phyloP scores from a whole-genome alignment of 2,888 invertebrate genomes.

The Elmis aenea region DNA sequence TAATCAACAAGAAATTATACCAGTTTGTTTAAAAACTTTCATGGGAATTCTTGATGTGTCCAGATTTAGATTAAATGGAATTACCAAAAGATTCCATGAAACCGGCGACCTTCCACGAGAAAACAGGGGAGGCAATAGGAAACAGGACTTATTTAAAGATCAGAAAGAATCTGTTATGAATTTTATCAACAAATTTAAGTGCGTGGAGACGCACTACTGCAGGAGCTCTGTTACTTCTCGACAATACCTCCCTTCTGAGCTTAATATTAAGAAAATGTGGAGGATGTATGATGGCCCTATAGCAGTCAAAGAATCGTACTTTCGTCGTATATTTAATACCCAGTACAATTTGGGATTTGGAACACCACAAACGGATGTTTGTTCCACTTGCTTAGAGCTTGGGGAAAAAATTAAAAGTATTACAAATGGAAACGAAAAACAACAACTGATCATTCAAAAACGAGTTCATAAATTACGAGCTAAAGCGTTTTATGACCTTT shows the following conservation, averaged over 20 bases:
- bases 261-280: constrained; percentile 19
- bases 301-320: constrained; percentile 20
- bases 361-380: constrained; percentile 21
- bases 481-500: constrained; percentile 23
- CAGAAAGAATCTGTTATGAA: constrained; percentile 1
- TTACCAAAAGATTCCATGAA: constrained; percentile 13
- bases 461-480: constrained; percentile 22
- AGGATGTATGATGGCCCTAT: constrained; percentile 11
- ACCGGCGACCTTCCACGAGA: constrained; percentile 16
- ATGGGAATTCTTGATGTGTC: constrained; percentile 2
- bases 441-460: constrained; percentile 20
- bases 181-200: constrained; percentile 2
- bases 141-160: constrained; percentile 7
- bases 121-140: constrained; percentile 22
- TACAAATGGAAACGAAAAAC: constrained; percentile 18
- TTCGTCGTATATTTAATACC: constrained; percentile 23
- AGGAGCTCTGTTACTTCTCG: too few relatives aligned
- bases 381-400: constrained; percentile 23
- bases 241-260: constrained; percentile 18
- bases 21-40: constrained; percentile 6
- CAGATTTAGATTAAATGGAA: constrained; percentile 4
- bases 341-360: constrained; percentile 25
- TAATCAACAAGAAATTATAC: constrained; percentile 3
- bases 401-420: constrained; percentile 24
- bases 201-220: constrained; percentile 2